Conservation (phyloP, 1,140 invertebrate genomes). For the Agrypnia vestita region DNA sequence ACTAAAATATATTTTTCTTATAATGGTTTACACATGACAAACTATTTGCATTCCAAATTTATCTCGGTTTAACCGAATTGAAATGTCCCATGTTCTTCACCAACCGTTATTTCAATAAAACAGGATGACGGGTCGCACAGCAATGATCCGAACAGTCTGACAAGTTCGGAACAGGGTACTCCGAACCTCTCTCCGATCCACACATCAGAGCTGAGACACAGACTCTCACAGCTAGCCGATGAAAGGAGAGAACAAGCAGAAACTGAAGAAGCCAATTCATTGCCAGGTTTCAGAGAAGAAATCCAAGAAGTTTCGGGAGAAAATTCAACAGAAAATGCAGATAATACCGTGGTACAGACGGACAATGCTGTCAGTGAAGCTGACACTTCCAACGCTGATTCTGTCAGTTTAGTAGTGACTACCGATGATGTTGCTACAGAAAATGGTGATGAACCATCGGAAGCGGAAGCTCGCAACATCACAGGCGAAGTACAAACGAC, state of each 20-base stretch:
- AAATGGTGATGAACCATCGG: background rate
- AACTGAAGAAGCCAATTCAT: conserved; percentile 8
- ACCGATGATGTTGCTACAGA: background rate
- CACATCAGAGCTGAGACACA: conserved; percentile 48
- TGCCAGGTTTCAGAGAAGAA: conserved; percentile 17
- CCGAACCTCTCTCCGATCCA: conserved; percentile 53
- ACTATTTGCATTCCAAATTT: background rate
- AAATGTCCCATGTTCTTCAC: conserved; percentile 22
- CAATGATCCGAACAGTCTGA: conserved; percentile 35
- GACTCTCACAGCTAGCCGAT: conserved; percentile 47
- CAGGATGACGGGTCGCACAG: conserved; percentile 53
- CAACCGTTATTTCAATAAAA: conserved; percentile 44
- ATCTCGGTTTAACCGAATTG: background rate
- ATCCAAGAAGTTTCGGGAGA: background rate
- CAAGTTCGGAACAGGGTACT: conserved; percentile 50
- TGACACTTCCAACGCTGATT: background rate
- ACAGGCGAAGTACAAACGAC: background rate
- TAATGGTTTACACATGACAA: background rate
- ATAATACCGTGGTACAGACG: background rate
- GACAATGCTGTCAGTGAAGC: background rate
- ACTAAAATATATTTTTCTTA: background rate
- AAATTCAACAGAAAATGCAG: background rate
- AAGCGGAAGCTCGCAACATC: conserved; percentile 5
- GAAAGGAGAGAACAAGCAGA: conserved; percentile 26
- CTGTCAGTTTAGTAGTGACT: background rate